Base-by-base conservation (phyloP, 1,140 invertebrate genomes). In the Scaptomyza montana region DNA sequence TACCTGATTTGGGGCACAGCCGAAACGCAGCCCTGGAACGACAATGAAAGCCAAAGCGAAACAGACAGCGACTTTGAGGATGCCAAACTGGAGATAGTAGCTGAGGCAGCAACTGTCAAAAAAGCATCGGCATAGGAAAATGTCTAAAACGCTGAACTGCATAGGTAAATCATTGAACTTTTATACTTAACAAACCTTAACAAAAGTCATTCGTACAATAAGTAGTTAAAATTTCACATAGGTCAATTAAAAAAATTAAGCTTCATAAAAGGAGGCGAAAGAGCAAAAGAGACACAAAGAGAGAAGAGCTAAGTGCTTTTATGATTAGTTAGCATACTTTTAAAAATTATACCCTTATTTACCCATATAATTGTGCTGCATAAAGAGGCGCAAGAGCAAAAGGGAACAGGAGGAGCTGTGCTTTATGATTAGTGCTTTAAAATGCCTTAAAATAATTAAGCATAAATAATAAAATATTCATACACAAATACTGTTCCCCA, bases 1-100 rank as follows among this genome's bases (percentile, higher is more conserved):
- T 97, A 95, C 76, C 67, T 96, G 19, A 74, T 96, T 8, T 95
- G 95, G 86, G 94, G 94, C 12, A 94, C 94, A 0, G 94, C 93
- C 0, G 92, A 94, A 30, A 92, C 93, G 13, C 95, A 95, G 75
- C 84, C 93, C 1, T 96, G 95, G 95, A 95, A 96, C 65, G 94
- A 81, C 53, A 65, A 43, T 9, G 72, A 66, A 13, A 25, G 49
- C 9, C 30, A 43, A 4, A 21, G 50, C 0, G 72, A 80, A 8
- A 67, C 81, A 21, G 56, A 51, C 25, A 77, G 56, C 56, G 67
- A 62, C 8, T 86, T 86, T 45, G 67, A 78, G 10, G 50, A 53
- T 30, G 69, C 78, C 43, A 78, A 71, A 5, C 53, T 89, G 8
- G 51, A 85, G 16, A 60, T 77, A 6, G 30, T 51, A 3, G 69